Evolutionary conservation across 2,797 vertebrate species (phyloP).

Genomic region (Urocyon cinereoargenteus): DNA sequence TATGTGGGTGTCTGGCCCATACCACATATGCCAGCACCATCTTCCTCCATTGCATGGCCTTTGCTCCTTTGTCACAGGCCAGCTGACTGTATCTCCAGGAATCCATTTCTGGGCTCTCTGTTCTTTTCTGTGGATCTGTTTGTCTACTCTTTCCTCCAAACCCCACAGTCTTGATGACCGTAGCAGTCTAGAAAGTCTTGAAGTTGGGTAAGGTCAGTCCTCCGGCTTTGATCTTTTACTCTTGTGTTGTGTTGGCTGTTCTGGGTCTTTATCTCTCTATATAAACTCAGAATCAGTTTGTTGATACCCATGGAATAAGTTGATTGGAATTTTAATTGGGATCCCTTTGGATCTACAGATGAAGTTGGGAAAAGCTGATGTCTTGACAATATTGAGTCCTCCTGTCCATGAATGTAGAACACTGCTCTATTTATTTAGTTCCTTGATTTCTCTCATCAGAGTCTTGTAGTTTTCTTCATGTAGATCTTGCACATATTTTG

Average conservation of each 20-base stretch:
- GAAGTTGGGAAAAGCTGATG: background rate
- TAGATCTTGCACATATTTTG: background rate
- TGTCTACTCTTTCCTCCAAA: background rate
- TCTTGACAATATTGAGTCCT: background rate
- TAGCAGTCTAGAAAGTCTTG: background rate
- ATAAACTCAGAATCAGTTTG: slow-evolving; percentile 20
- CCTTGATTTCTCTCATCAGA: background rate
- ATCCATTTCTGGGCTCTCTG: background rate
- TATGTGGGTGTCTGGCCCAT: background rate
- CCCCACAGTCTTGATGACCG: background rate
- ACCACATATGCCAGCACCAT: background rate
- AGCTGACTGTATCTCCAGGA: background rate
- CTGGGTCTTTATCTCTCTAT: background rate
- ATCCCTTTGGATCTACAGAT: background rate
- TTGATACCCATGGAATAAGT: background rate
- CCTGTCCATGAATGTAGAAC: background rate
- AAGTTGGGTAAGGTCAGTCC: background rate
- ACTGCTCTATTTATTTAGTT: background rate
- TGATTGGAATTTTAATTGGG: background rate
- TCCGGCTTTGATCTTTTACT: background rate
- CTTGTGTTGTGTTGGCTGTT: background rate
- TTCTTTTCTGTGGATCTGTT: background rate
- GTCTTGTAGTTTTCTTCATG: background rate
- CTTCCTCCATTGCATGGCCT: background rate
- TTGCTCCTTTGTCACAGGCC: background rate